Conservation (phyloP, 2,113 vertebrate species). For the Pseudopodoces humilis region DNA sequence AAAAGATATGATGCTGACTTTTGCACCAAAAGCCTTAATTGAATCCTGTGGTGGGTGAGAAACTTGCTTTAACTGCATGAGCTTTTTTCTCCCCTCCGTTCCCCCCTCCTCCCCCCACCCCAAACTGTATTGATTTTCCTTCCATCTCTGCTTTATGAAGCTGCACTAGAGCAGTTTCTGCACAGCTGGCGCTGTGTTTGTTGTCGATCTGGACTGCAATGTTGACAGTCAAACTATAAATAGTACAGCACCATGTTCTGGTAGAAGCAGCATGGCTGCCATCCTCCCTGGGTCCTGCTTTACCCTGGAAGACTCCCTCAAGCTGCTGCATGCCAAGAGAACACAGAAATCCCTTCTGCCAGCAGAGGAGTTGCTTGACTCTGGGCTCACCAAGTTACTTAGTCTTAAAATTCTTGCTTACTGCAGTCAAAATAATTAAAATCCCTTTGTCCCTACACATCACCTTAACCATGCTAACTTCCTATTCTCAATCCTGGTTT, state of each 20-base stretch:
- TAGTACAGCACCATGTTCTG: background rate
- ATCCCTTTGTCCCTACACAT: background rate
- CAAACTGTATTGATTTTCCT: background rate
- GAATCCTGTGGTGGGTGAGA: background rate
- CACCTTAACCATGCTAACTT: background rate
- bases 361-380: background rate
- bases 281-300: background rate
- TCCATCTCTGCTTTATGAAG: background rate
- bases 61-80: background rate
- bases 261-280: background rate
- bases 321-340: background rate
- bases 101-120: rapidly evolving
- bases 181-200: background rate
- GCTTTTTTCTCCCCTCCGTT: background rate
- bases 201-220: background rate
- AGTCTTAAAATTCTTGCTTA: background rate
- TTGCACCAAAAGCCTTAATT: background rate
- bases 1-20: background rate
- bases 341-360: background rate
- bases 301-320: background rate
- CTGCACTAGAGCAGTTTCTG: background rate
- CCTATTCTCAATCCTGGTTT: rapidly evolving
- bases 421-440: background rate
- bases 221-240: background rate
- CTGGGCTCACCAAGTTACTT: background rate